These are phyloP conservation scores for Chloroclystis v-ata DNA, from an alignment of 2,888 invertebrate species.

Conservation along the genomic window DNA sequence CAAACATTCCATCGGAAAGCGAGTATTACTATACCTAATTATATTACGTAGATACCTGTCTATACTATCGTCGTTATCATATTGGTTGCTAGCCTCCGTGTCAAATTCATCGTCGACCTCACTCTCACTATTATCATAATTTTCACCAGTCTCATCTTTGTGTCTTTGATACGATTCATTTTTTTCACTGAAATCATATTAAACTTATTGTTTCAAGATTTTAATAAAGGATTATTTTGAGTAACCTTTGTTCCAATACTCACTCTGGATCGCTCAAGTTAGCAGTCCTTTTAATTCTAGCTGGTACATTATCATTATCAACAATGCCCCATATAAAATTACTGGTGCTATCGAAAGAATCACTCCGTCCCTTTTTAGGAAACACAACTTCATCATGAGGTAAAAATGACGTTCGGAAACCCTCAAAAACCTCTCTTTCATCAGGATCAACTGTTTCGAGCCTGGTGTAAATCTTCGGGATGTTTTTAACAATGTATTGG, in stretches of 20 bases:
- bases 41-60: conserved; percentile 5
- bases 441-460: conserved; percentile 70
- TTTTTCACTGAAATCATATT: conserved; percentile 32
- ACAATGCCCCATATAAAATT: conserved; percentile 51
- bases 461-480: conserved; percentile 57
- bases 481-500: conserved; percentile 53
- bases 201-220: too few relatives aligned
- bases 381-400: conserved; percentile 74
- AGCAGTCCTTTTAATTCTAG: conserved; percentile 59
- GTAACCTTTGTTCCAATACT: conserved; percentile 32
- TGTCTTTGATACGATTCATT: conserved; percentile 21
- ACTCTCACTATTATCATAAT: conserved; percentile 35
- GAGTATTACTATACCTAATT: too few relatives aligned
- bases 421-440: conserved; percentile 79
- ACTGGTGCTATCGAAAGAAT: conserved; percentile 41
- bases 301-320: conserved; percentile 39
- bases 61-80: conserved; percentile 36
- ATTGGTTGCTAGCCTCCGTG: conserved; percentile 40
- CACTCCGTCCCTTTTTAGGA: conserved; percentile 44
- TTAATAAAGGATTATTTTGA: not conserved
- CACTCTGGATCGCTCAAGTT: conserved; percentile 53
- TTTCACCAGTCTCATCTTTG: conserved; percentile 34
- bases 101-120: conserved; percentile 48
- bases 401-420: conserved; percentile 80
- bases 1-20: too few relatives aligned